Percentiles rank a stretch among this genome's conserved stretches.
Evolutionary conservation across 2,888 invertebrate species (phyloP).

Genomic region (Villa cingulata): DNA sequence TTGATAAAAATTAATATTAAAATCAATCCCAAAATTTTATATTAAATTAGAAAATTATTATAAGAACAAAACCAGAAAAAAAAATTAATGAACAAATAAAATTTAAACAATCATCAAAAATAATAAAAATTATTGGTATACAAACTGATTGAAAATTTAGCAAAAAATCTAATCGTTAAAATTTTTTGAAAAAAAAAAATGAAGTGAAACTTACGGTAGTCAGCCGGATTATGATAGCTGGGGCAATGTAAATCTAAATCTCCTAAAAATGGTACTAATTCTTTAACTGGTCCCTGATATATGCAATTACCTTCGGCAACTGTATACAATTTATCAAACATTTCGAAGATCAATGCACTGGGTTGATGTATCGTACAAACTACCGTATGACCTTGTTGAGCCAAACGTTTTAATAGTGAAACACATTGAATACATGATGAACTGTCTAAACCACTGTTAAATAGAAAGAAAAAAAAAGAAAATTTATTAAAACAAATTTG

Average conservation of each 20-base stretch:
- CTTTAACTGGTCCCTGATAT: slow-evolving; percentile 62
- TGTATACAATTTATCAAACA: slow-evolving; percentile 81
- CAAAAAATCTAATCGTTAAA: no score
- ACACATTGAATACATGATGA: slow-evolving; percentile 77
- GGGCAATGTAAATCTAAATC: slow-evolving; percentile 70
- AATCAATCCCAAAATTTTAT: no score
- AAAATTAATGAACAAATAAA: no score
- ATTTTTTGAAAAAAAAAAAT: not conserved
- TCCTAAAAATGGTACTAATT: slow-evolving; percentile 63
- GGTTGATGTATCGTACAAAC: slow-evolving; percentile 93
- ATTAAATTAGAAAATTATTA: no score
- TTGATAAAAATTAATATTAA: no score
- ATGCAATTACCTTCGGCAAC: slow-evolving; percentile 70
- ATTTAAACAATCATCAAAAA: no score
- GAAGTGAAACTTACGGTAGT: slow-evolving; percentile 59
- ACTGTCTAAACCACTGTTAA: slow-evolving; percentile 69
- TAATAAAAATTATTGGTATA: no score
- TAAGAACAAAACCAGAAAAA: no score
- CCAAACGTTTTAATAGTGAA: slow-evolving; percentile 61
- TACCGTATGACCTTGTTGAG: slow-evolving; percentile 73
- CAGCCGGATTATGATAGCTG: slow-evolving; percentile 89
- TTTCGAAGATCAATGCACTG: slow-evolving; percentile 80
- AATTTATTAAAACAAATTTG: no score
- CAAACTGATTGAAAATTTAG: no score
- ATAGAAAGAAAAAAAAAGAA: not conserved